These are phyloP conservation scores for Tolmerus cingulatus DNA, from an alignment of 2,888 invertebrate genomes.

Conservation along the genomic window DNA sequence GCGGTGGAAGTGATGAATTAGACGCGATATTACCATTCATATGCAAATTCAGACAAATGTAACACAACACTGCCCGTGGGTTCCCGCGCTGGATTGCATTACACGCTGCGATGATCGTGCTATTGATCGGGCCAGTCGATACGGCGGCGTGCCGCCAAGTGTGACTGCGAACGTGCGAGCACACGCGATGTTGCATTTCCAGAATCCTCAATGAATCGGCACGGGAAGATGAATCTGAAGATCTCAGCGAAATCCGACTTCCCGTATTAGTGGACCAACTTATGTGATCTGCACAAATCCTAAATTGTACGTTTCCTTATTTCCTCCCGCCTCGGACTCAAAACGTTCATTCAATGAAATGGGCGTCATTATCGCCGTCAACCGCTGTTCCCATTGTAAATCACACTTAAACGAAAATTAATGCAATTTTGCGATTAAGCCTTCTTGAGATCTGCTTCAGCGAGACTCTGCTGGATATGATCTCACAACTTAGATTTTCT, in stretches of 20 bases:
- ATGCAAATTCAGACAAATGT: constrained; percentile 12
- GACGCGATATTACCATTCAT: background rate
- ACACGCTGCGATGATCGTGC: constrained; percentile 8
- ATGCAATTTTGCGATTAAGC: background rate
- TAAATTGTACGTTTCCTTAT: background rate
- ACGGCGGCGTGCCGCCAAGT: background rate
- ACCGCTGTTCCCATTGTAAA: background rate
- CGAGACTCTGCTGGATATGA: background rate
- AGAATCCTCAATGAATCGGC: background rate
- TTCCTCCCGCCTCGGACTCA: background rate
- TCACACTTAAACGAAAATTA: background rate
- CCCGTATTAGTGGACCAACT: background rate
- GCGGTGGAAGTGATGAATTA: background rate
- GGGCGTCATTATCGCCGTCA: background rate
- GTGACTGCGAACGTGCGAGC: background rate
- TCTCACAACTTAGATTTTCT: background rate
- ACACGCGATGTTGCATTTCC: background rate
- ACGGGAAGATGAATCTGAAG: background rate
- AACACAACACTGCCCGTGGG: background rate
- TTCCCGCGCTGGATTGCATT: background rate
- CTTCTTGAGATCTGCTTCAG: background rate
- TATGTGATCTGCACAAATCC: background rate
- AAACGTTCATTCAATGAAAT: background rate
- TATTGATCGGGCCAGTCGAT: background rate
- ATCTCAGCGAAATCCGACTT: background rate